Conservation (phyloP, 2,888 invertebrate genomes). For the Napeogenes sylphis region DNA sequence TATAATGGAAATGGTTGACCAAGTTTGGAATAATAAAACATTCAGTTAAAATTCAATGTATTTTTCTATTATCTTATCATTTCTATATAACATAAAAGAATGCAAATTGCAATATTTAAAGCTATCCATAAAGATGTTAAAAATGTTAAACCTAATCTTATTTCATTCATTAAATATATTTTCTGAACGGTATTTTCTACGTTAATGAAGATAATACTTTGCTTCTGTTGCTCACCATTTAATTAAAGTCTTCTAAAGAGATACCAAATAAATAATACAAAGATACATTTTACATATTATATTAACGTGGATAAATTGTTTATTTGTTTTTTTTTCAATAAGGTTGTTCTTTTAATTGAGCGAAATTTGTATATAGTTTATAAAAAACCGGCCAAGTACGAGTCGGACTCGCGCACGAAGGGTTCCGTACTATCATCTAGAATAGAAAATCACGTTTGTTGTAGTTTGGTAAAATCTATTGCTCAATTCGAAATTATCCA, state of each 20-base stretch:
- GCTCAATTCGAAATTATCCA: too few species aligned
- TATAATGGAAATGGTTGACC: too few species aligned
- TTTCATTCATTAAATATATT: constrained; percentile 3
- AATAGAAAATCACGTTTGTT: too few species aligned
- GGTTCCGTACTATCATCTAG: too few species aligned
- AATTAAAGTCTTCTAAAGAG: not conserved
- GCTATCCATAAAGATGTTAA: not conserved
- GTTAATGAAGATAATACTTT: constrained; percentile 4
- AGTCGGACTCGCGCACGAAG: too few species aligned
- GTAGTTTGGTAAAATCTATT: too few species aligned
- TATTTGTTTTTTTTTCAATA: too few species aligned
- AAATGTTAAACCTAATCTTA: not conserved
- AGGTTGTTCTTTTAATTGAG: too few species aligned
- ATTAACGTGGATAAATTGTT: too few species aligned
- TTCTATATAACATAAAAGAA: not conserved
- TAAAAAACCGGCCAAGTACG: too few species aligned
- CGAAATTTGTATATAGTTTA: too few species aligned
- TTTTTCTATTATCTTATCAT: not conserved
- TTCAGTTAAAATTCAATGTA: not conserved
- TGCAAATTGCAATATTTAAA: not conserved
- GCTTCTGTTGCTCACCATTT: not conserved
- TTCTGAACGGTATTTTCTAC: not conserved
- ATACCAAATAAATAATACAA: not conserved
- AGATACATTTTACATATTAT: not conserved
- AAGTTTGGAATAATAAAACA: too few species aligned